Evolutionary conservation across 2,797 vertebrate genomes (phyloP).

Genomic region (Orestias chungarensis): DNA sequence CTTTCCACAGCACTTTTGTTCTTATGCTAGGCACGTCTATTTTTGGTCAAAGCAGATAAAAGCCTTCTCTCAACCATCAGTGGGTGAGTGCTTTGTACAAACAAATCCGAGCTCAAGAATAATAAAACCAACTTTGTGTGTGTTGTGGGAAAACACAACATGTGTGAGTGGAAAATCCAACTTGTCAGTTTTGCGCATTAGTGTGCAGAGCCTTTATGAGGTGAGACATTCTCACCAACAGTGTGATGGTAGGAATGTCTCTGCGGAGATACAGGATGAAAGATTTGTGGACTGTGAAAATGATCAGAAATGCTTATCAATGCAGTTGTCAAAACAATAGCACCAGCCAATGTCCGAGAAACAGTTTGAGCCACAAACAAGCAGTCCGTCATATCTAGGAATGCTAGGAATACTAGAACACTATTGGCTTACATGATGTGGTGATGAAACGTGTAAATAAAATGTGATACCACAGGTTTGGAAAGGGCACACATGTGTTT

Average conservation of each 20-base stretch:
- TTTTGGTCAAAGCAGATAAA: background rate
- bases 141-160: background rate
- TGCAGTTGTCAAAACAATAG: slow-evolving; percentile 4
- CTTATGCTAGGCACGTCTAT: background rate
- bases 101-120: background rate
- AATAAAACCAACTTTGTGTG: background rate
- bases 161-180: background rate
- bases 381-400: background rate
- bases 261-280: background rate
- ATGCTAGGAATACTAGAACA: no score
- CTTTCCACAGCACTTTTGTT: background rate
- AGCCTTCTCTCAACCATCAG: background rate
- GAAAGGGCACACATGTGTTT: background rate
- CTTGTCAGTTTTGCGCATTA: background rate
- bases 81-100: background rate
- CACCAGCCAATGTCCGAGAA: background rate
- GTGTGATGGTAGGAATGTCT: background rate
- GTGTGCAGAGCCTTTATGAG: slow-evolving; percentile 1
- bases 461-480: background rate
- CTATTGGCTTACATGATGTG: background rate
- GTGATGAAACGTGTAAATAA: background rate
- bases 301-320: background rate
- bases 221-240: slow-evolving; percentile 2
- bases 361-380: background rate
- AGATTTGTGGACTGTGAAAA: background rate